A percentile compares a stretch with the other conserved stretches of the same genome.
phyloP scores from a whole-genome alignment of 2,113 vertebrate genomes.

The Dinomys branickii region DNA sequence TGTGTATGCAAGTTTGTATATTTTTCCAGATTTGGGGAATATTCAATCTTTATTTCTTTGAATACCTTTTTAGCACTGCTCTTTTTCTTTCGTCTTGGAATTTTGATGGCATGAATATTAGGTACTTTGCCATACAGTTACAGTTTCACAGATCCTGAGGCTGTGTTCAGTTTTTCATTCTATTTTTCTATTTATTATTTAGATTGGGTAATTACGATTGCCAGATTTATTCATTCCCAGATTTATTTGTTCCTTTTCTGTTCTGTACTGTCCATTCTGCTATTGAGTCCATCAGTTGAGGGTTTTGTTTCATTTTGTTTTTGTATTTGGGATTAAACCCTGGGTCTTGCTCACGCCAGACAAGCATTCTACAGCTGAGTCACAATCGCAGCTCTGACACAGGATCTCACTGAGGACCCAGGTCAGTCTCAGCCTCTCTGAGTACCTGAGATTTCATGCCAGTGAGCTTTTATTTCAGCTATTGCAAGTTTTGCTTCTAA shows the following conservation, averaged over 20 bases:
- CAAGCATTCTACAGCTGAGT: background rate
- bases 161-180: background rate
- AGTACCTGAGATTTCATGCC: background rate
- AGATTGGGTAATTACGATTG: background rate
- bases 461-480: background rate
- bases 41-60: background rate
- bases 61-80: background rate
- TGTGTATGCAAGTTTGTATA: background rate
- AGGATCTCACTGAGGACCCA: background rate
- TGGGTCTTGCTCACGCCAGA: background rate
- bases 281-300: background rate
- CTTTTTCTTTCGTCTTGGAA: background rate
- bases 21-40: background rate
- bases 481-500: background rate
- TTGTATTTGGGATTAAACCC: background rate
- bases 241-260: background rate
- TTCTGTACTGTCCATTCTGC: background rate
- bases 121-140: background rate
- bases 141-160: background rate
- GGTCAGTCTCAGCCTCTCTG: background rate
- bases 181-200: background rate
- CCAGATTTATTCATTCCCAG: background rate
- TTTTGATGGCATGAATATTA: background rate
- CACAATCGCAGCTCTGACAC: background rate
- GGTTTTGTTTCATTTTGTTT: background rate